Percentiles rank a stretch among this genome's conserved stretches.
Evolutionary conservation across 2,888 invertebrate species (phyloP).

Genomic region (Anthrax anthrax): DNA sequence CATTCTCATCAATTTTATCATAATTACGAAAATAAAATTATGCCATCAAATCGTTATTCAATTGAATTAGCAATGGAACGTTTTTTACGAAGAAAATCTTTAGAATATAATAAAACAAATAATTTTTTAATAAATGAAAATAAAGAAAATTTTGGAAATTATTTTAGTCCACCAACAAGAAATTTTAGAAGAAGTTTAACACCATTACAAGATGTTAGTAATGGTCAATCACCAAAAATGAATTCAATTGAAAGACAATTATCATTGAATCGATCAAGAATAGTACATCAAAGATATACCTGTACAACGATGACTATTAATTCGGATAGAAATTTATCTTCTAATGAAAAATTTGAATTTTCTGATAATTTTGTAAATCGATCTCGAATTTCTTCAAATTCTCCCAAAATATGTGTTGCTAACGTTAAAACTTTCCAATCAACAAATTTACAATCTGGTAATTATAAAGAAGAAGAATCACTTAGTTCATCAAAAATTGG

Average conservation of each 20-base stretch:
- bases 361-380: neutral
- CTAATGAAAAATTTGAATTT: neutral
- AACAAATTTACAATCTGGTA: neutral
- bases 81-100: slow-evolving; percentile 1
- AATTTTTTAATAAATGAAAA: slow-evolving; percentile 20
- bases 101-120: neutral
- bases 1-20: neutral
- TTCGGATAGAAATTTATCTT: too few relatives aligned
- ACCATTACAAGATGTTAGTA: slow-evolving; percentile 30
- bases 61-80: slow-evolving; percentile 1
- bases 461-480: slow-evolving; percentile 13
- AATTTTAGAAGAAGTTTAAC: slow-evolving; percentile 22
- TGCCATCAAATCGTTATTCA: slow-evolving; percentile 1
- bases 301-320: too few relatives aligned
- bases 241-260: slow-evolving; percentile 5
- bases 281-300: too few relatives aligned
- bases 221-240: slow-evolving; percentile 24
- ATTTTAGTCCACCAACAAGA: slow-evolving; percentile 21
- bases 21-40: neutral
- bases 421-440: too few relatives aligned
- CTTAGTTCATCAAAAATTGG: slow-evolving; percentile 31
- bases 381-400: neutral
- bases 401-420: neutral
- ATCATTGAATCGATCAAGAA: neutral
- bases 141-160: slow-evolving; percentile 30